Base-by-base conservation (phyloP, 2,113 vertebrate genomes). In the Triplophysa dalaica region DNA sequence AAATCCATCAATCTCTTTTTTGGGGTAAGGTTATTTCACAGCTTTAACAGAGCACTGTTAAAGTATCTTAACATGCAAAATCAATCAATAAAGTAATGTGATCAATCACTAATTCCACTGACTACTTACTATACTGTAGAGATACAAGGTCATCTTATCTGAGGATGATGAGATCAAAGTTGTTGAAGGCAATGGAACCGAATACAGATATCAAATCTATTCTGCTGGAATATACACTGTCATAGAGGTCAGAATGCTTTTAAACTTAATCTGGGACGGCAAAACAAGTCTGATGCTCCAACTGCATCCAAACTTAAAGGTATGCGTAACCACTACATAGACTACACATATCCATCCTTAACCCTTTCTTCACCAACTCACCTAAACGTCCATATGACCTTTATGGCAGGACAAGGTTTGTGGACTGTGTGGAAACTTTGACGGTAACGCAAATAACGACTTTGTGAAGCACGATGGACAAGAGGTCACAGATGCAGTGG, bases 341-440 rank as follows among this genome's bases (percentile, higher is more conserved):
- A 26, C 13, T 5, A 3, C 4, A 43, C 11, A 8, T 19, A 33
- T 9, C 14, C 17, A 33, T 14, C 16, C 43, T 48, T 2, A 10
- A 50, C 13, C 1, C 13, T 68, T 22, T 43, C 7, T 60, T 73
- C 29, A 60, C 1, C 54, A 29, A 26, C 14, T 58, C 58, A 48
- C 9, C 21, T 63, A 63, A 74, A 26, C 10, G 24, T 48, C 10
- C 16, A 62, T n/a, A 2, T 52, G 22, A 73, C 68, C 48, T n/a
- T 9, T 4, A 70, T 77, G 4, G 12, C 81, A 98, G 96, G 93
- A 93, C 24, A 89, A 90, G 22, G 83, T 97, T 65, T 97, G 95
- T 10, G 96, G 96, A 64, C 89, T 98, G 58, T 98, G 96, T 12
- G 96, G 96, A 72, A 95, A 98, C 87, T 96, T 90, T 2, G 96